Evolutionary conservation across 2,113 vertebrate genomes (phyloP).

Genomic region (Alouatta palliata): DNA sequence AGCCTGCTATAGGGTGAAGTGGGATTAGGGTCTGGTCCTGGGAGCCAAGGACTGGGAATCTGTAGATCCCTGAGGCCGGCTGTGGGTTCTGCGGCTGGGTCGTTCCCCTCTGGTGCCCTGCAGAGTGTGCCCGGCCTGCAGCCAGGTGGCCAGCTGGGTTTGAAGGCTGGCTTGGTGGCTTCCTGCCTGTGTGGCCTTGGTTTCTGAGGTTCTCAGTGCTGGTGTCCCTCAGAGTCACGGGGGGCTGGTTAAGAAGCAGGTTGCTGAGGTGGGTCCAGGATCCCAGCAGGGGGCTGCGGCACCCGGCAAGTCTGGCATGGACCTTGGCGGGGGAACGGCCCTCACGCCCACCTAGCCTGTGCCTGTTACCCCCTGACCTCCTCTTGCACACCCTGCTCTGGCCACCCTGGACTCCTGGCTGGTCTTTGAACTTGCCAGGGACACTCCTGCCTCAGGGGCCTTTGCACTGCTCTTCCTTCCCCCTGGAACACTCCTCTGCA

Average conservation of each 20-base stretch:
- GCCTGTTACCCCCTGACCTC: fast-evolving
- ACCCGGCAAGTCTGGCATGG: too few species aligned
- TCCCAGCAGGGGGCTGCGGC: not conserved
- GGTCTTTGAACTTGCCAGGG: not conserved
- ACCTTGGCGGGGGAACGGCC: not conserved
- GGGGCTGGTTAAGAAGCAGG: conserved; percentile 44
- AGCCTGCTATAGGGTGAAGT: not conserved
- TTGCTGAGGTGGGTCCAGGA: not conserved
- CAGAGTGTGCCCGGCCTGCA: conserved; percentile 44
- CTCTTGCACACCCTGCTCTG: not conserved
- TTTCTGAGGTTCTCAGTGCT: conserved; percentile 60
- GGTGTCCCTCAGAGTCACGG: conserved; percentile 44
- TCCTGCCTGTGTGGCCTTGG: conserved; percentile 71
- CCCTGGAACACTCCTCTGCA: not conserved
- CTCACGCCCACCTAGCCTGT: not conserved
- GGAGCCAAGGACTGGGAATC: not conserved
- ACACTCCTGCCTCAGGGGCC: not conserved
- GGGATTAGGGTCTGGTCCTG: not conserved
- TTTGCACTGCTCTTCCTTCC: not conserved
- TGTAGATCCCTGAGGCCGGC: not conserved
- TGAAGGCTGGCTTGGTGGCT: conserved; percentile 66
- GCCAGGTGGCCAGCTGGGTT: conserved; percentile 60
- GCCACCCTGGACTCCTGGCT: not conserved
- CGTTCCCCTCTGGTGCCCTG: conserved; percentile 62
- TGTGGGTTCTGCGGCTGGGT: conserved; percentile 69